A percentile compares a stretch with the other conserved stretches of the same genome.
Conservation (phyloP, 2,797 vertebrate species). For the Peromyscus eremicus region DNA sequence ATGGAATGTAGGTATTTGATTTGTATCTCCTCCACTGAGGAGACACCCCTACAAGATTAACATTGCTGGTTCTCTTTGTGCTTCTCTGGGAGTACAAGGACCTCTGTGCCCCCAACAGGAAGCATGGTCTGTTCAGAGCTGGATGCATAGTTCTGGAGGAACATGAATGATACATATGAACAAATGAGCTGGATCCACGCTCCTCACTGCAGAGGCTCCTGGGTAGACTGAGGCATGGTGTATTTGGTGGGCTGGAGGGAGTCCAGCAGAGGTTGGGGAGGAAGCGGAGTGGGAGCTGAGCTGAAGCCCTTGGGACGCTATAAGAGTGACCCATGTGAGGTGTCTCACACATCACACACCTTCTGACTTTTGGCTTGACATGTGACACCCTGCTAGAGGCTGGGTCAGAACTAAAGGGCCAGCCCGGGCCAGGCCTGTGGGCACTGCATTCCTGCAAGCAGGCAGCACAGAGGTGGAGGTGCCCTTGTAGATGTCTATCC, state of each 20-base stretch:
- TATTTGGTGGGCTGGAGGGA: neutral
- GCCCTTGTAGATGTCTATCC: neutral
- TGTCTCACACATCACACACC: neutral
- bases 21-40: neutral
- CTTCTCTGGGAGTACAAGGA: neutral
- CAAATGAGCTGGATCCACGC: neutral
- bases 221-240: neutral
- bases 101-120: neutral
- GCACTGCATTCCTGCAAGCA: too few species aligned
- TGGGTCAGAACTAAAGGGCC: neutral
- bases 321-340: neutral
- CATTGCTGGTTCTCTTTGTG: neutral
- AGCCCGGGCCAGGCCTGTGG: neutral
- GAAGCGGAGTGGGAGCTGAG: neutral
- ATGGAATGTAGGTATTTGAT: neutral
- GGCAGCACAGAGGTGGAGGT: neutral
- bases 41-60: neutral
- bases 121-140: neutral
- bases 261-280: neutral
- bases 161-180: neutral
- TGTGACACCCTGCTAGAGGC: neutral
- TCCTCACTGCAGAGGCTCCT: neutral
- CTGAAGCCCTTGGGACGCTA: neutral
- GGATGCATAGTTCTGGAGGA: neutral
- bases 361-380: neutral